Percentiles rank a stretch among this genome's conserved stretches.
Conservation (phyloP, 2,888 invertebrate species). For the Melinopterus prodromus region DNA sequence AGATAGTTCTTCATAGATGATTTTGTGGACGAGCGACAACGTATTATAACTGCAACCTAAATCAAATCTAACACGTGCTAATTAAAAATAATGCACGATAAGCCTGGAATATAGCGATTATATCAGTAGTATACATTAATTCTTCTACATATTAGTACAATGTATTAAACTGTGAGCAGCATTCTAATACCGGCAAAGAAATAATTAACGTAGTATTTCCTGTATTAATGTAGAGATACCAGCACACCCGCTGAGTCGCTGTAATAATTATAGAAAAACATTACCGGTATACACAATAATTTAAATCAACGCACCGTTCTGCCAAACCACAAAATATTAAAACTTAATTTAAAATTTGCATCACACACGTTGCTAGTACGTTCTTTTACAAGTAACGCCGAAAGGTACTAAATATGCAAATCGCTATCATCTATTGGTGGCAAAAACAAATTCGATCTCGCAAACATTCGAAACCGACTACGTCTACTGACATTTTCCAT, state of each 20-base stretch:
- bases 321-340: neutral
- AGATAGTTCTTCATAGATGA: neutral
- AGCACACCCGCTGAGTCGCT: neutral
- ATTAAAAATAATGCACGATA: neutral
- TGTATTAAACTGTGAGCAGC: no score
- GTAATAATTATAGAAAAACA: neutral
- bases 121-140: neutral
- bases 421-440: neutral
- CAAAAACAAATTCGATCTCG: neutral
- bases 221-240: neutral
- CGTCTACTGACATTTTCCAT: neutral
- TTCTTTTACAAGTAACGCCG: neutral
- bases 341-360: neutral
- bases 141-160: neutral
- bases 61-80: neutral
- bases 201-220: neutral
- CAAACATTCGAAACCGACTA: neutral
- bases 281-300: neutral
- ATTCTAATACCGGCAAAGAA: neutral
- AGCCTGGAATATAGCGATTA: neutral
- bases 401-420: neutral
- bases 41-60: neutral
- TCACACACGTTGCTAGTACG: neutral
- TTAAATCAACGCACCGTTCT: neutral
- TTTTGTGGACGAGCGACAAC: neutral